Base-by-base conservation (phyloP, 2,797 vertebrate species). In the Vespertilio murinus region DNA sequence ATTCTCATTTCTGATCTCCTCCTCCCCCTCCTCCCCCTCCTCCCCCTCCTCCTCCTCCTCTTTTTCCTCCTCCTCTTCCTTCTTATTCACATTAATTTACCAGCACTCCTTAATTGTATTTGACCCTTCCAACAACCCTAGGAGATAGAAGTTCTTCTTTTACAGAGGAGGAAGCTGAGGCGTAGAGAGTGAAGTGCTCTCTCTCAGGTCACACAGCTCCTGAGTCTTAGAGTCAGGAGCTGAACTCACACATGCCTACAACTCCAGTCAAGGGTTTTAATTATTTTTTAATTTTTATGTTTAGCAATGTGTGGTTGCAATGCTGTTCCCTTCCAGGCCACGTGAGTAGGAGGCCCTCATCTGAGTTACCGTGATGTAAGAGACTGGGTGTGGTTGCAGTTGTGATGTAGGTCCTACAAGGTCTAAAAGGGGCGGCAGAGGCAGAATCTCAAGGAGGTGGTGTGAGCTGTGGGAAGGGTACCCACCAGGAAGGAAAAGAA, bases 141-240 rank as follows among this genome's bases (percentile, higher is more conserved):
- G 25, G 9, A 78, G 42, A 14, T 70, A 59, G 17, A 35, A 28
- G 49, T 69, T 92, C 80, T 73, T 82, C 45, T 75, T 92, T 75
- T 49, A 49, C 14, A 52, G 82, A 54, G 59, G 20, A 79, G 35
- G 49, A 92, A 85, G 40, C 38, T 79, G 54, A 47, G 59, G 30
- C 42, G 81, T 56, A 77, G 30, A 70, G 40, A n/a, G 11, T 70
- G 25, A 91, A 81, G 17, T 52, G 38, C 14, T 22, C 17, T 30
- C 25, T 61, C 25, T 23, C 69, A 30, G 70, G 22, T 84, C 22
- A 49, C 8, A n/a, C 16, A 28, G n/a, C 40, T 75, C 7, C 28
- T 78, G 38, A 30, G 81, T 70, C 40, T 90, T 28, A 90, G 25
- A 70, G 18, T 23, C 45, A 38, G 23, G 30, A 78, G 30, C 1